Percentiles rank a stretch among this genome's conserved stretches.
These are phyloP conservation scores for Callorhinus ursinus DNA, from an alignment of 2,113 vertebrate genomes.

Conservation along the genomic window DNA sequence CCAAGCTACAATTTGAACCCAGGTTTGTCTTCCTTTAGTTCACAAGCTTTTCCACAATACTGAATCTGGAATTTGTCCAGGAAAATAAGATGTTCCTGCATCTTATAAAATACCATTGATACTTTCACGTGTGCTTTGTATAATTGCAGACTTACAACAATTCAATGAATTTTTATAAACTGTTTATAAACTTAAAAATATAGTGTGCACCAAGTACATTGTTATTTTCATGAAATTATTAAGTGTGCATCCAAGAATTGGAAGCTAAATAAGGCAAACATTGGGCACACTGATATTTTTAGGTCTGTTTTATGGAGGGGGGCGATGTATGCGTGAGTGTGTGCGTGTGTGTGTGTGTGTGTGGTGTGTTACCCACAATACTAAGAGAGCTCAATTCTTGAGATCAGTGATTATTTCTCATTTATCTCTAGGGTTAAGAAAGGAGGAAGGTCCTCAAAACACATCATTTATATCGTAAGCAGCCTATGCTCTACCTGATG, in stretches of 20 bases:
- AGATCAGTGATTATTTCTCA: neutral
- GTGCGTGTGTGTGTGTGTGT: neutral
- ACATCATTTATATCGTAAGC: neutral
- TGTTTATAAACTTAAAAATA: constrained; percentile 67
- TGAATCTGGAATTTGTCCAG: constrained; percentile 47
- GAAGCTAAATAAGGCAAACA: constrained; percentile 50
- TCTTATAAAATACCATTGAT: constrained; percentile 65
- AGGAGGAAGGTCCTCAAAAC: neutral
- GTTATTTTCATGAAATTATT: constrained; percentile 68
- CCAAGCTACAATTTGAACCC: neutral
- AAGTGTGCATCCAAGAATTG: constrained; percentile 33
- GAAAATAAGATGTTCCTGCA: constrained; percentile 49
- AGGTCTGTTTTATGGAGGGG: neutral
- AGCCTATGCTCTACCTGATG: neutral
- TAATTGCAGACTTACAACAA: constrained; percentile 60
- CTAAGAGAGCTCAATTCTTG: neutral
- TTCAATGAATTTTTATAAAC: constrained; percentile 67
- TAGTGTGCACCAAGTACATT: neutral
- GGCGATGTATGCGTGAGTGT: rapidly evolving
- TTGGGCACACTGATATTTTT: neutral
- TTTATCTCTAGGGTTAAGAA: neutral
- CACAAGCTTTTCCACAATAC: neutral
- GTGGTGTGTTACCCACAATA: neutral
- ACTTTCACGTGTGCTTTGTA: constrained; percentile 44
- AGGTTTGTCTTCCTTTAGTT: neutral